A percentile compares a stretch with the other conserved stretches of the same genome.
These are phyloP conservation scores for Muschampia plurimacula DNA, from an alignment of 2,888 invertebrate species.

Conservation along the genomic window DNA sequence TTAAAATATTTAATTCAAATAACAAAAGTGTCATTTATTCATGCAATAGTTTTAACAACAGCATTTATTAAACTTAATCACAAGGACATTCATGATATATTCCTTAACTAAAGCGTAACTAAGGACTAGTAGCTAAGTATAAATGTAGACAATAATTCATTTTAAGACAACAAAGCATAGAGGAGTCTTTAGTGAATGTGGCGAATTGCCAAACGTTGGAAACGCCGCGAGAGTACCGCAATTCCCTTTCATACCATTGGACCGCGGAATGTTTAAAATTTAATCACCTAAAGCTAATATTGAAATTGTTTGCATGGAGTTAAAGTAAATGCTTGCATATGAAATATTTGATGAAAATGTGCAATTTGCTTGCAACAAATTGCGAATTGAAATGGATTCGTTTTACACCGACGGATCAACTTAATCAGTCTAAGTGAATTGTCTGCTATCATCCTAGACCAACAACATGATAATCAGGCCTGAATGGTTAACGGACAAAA, in stretches of 20 bases:
- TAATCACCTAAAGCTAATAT: constrained; percentile 31
- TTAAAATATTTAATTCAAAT: too few relatives aligned
- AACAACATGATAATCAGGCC: too few relatives aligned
- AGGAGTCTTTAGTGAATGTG: constrained; percentile 12
- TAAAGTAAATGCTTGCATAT: constrained; percentile 20
- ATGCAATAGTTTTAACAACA: too few relatives aligned
- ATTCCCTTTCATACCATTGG: constrained; percentile 21
- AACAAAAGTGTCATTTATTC: too few relatives aligned
- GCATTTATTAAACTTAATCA: too few relatives aligned
- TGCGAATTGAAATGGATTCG: neutral
- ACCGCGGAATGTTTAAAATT: constrained; percentile 36
- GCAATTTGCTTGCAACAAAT: constrained; percentile 7
- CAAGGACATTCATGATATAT: too few relatives aligned
- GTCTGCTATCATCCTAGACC: too few relatives aligned
- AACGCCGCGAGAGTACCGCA: constrained; percentile 15
- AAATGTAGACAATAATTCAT: constrained; percentile 9
- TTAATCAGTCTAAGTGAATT: neutral
- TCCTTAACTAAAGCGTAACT: too few relatives aligned
- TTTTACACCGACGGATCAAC: neutral
- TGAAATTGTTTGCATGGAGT: constrained; percentile 34
- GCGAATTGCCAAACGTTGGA: constrained; percentile 22
- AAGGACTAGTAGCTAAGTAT: too few relatives aligned
- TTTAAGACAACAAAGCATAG: constrained; percentile 6
- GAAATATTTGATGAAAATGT: constrained; percentile 19
- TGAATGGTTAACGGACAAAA: too few relatives aligned